Conservation (phyloP, 2,888 invertebrate species). For the Salpingus planirostris region DNA sequence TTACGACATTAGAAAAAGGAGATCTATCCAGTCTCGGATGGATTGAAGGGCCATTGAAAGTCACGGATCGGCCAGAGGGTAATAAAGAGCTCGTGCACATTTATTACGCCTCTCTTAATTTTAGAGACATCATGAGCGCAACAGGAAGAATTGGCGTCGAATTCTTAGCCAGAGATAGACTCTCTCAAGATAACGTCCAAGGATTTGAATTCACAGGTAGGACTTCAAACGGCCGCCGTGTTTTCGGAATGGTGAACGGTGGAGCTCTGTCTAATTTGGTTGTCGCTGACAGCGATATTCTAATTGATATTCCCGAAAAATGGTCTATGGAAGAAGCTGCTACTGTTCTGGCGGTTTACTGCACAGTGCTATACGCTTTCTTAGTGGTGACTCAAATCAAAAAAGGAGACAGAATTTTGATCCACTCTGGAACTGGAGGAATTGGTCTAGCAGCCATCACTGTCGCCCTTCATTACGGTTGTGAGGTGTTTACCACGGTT, state of each 20-base stretch:
- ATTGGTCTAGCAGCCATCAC: constrained; percentile 73
- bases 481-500: constrained; percentile 63
- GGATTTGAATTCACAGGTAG: constrained; percentile 5
- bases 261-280: constrained; percentile 55
- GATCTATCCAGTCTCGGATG: constrained; percentile 78
- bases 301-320: constrained; percentile 59
- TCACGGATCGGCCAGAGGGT: not conserved
- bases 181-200: not conserved
- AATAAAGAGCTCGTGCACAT: not conserved
- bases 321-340: constrained; percentile 70
- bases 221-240: constrained; percentile 46
- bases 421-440: constrained; percentile 48
- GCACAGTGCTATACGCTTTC: constrained; percentile 44
- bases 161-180: not conserved
- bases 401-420: constrained; percentile 41
- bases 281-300: constrained; percentile 45
- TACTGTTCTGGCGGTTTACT: constrained; percentile 68
- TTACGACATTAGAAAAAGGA: constrained; percentile 70
- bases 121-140: constrained; percentile 11
- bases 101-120: constrained; percentile 10
- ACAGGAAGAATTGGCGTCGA: constrained; percentile 3
- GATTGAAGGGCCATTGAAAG: constrained; percentile 58
- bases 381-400: constrained; percentile 42
- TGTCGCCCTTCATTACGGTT: constrained; percentile 54
- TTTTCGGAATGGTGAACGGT: constrained; percentile 56